phyloP scores from a whole-genome alignment of 2,113 vertebrate genomes.

The Melanerpes aurifrons region DNA sequence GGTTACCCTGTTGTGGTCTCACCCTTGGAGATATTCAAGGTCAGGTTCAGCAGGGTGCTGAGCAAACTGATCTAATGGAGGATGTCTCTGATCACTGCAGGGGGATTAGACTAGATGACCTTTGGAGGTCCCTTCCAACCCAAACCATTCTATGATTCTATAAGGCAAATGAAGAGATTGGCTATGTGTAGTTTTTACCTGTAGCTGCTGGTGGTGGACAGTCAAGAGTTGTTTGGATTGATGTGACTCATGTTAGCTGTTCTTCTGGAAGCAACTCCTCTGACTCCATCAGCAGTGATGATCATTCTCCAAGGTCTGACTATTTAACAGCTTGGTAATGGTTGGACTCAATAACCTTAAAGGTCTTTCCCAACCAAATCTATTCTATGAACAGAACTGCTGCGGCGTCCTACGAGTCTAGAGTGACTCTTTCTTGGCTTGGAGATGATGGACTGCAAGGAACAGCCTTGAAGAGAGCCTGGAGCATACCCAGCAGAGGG shows the following conservation, averaged over 20 bases:
- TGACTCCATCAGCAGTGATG: background rate
- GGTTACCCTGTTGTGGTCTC: too few relatives aligned
- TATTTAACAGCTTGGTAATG: background rate
- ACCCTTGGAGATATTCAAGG: too few relatives aligned
- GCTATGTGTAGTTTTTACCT: background rate
- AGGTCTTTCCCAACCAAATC: too few relatives aligned
- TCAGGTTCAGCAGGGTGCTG: too few relatives aligned
- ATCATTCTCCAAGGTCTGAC: background rate
- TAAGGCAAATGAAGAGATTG: background rate
- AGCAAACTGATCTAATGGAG: too few relatives aligned
- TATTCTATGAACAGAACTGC: background rate
- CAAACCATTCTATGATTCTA: too few relatives aligned
- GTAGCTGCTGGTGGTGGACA: background rate
- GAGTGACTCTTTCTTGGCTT: background rate
- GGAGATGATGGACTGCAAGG: background rate
- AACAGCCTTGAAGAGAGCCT: background rate
- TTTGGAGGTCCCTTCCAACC: too few relatives aligned
- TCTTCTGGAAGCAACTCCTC: background rate
- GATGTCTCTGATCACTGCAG: too few relatives aligned
- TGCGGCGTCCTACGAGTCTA: background rate
- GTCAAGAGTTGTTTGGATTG: background rate
- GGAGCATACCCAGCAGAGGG: background rate
- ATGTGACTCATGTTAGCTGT: background rate
- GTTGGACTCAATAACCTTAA: too few relatives aligned
- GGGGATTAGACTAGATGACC: too few relatives aligned